Evolutionary conservation across 2,797 vertebrate species (phyloP), one percentile per base, ranked within the genome.

Genomic region (Spea hammondii): DNA sequence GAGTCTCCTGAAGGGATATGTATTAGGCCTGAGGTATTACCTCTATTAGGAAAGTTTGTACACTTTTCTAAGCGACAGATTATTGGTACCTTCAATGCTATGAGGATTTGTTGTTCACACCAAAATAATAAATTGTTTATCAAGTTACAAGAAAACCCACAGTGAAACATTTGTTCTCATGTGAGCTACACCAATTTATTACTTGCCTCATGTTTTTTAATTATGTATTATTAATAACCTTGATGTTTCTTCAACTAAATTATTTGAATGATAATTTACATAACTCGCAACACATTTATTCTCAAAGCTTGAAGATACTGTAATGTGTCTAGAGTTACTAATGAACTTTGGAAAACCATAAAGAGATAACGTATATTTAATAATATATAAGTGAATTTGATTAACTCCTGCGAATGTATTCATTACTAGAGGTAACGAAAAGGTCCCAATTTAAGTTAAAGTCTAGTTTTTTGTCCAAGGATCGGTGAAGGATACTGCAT

Each of bases 81-180:
- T 62, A 62, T 62, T 62, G 14, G 14, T 62, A 62, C n/a, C 59
- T 62, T 17, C 59, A 17, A 6, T 17, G 12, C n/a, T 3, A 7
- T 62, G 32, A 4, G 59, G 9, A 62, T 62, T 5, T 17, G n/a
- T 12, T 17, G 14, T 17, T 13, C 5, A 4, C n/a, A 17, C 14
- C 59, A 62, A 62, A 62, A 54, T 70, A 53, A 11, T 70, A 70
- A 70, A 51, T 51, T 7, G 67, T n/a, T 69, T 48, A 69, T 49
- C 49, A 51, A 9, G 13, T 10, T 69, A 12, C 67, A 48, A 51
- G 12, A 12, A 53, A n/a, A 54, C n/a, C 6, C 44, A 44, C 11
- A 12, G 5, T 6, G 6, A 54, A 46, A 55, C 14, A 57, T 71
- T 50, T 71, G 51, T 57, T 72, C 47, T 13, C 54, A n/a, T 72